Conservation (phyloP, 1,140 invertebrate species). For the Drosophila prosaltans region DNA sequence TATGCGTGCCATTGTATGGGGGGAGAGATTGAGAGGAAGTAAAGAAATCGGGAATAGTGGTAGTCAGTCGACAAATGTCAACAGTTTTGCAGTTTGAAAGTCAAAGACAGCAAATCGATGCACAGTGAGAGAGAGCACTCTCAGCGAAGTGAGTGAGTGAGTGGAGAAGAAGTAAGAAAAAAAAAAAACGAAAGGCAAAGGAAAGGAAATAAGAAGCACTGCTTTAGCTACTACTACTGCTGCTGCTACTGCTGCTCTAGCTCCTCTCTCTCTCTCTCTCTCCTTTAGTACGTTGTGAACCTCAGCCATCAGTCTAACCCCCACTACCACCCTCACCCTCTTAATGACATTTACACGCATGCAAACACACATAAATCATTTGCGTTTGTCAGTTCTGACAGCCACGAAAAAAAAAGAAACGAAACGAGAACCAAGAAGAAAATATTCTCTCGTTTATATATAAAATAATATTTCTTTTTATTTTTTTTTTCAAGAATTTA, state of each 20-base stretch:
- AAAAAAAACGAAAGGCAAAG: not conserved
- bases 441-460: slow-evolving; percentile 25
- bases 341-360: slow-evolving; percentile 81
- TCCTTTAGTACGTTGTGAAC: not conserved
- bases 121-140: slow-evolving; percentile 20
- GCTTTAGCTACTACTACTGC: slow-evolving; percentile 3
- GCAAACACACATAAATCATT: slow-evolving; percentile 81
- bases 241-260: not conserved
- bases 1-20: slow-evolving; percentile 28
- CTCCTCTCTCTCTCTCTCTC: too few relatives aligned
- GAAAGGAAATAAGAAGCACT: not conserved
- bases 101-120: slow-evolving; percentile 75
- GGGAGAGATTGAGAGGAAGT: not conserved
- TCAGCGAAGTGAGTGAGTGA: not conserved
- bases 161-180: not conserved
- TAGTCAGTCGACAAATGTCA: slow-evolving; percentile 66
- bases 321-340: slow-evolving; percentile 40
- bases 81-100: slow-evolving; percentile 72
- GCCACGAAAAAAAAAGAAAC: slow-evolving; percentile 55
- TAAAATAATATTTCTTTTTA: slow-evolving; percentile 36
- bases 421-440: slow-evolving; percentile 7
- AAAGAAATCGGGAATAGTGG: not conserved
- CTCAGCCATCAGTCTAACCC: slow-evolving; percentile 18
- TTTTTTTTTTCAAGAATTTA: slow-evolving; percentile 38
- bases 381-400: slow-evolving; percentile 81